A percentile compares a stretch with the other conserved stretches of the same genome.
Evolutionary conservation across 2,113 vertebrate species (phyloP).

Genomic region (Hypocryptadius cinnamomeus): DNA sequence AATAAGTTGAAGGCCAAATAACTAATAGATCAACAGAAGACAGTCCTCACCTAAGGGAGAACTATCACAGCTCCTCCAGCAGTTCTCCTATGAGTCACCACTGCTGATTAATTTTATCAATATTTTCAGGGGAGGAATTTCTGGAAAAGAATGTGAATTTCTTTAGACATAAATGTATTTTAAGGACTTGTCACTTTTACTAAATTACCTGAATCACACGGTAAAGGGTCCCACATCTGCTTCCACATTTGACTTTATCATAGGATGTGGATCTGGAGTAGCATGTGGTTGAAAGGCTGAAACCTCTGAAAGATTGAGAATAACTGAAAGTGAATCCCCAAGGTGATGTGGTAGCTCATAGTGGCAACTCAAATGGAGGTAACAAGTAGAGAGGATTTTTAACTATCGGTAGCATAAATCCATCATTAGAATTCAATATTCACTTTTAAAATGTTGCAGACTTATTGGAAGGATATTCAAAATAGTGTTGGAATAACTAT

Average conservation of each 20-base stretch:
- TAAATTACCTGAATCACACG: neutral
- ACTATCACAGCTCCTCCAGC: neutral
- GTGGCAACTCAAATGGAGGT: neutral
- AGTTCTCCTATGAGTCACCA: neutral
- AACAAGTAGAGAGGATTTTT: neutral
- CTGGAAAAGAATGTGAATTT: neutral
- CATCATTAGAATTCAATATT: neutral
- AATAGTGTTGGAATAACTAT: neutral
- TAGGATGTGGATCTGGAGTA: neutral
- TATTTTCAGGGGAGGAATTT: neutral
- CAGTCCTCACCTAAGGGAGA: neutral
- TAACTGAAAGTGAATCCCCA: neutral
- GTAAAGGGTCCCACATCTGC: neutral
- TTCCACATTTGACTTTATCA: neutral
- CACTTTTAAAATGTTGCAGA: neutral
- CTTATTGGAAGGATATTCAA: neutral
- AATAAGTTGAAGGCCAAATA: neutral
- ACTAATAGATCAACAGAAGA: neutral
- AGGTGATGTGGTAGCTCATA: neutral
- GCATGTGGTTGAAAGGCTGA: neutral
- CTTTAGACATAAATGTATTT: neutral
- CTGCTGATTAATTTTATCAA: neutral
- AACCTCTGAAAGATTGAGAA: neutral
- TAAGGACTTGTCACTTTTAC: neutral
- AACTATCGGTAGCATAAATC: neutral